A percentile compares a stretch with the other conserved stretches of the same genome.
phyloP scores from a whole-genome alignment of 1,140 invertebrate genomes.

The Pseudomyrmex sp. region DNA sequence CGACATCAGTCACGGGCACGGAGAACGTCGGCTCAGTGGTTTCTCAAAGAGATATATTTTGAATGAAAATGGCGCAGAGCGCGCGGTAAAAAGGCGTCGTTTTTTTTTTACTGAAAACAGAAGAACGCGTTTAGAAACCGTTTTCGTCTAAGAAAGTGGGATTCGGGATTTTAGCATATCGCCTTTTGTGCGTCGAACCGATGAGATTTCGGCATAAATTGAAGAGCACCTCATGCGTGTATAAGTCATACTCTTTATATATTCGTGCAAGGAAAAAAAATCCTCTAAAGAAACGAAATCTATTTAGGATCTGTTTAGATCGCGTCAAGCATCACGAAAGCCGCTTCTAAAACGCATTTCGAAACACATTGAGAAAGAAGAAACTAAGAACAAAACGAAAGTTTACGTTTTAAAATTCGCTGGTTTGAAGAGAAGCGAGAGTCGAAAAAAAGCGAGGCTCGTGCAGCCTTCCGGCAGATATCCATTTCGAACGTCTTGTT shows the following conservation, averaged over 20 bases:
- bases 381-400: conserved; percentile 5
- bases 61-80: conserved; percentile 64
- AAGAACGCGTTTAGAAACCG: conserved; percentile 16
- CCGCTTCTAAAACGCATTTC: conserved; percentile 20
- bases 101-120: conserved; percentile 20
- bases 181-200: conserved; percentile 39
- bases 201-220: conserved; percentile 2
- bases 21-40: conserved; percentile 16
- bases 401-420: conserved; percentile 22
- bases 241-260: neutral
- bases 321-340: conserved; percentile 33
- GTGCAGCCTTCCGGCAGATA: conserved; percentile 53
- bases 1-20: conserved; percentile 61
- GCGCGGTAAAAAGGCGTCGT: neutral
- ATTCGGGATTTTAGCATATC: conserved; percentile 51
- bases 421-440: conserved; percentile 14
- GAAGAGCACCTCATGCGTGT: neutral
- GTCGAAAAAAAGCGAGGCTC: conserved; percentile 26
- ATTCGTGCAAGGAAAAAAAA: conserved; percentile 19
- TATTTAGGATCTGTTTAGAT: conserved; percentile 34
- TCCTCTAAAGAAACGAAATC: conserved; percentile 30
- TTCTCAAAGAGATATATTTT: conserved; percentile 62
- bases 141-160: conserved; percentile 47
- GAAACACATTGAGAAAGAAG: neutral
- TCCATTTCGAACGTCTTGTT: conserved; percentile 66